These are phyloP conservation scores for Drosophila diplacantha DNA, from an alignment of 2,888 invertebrate species.

Conservation along the genomic window DNA sequence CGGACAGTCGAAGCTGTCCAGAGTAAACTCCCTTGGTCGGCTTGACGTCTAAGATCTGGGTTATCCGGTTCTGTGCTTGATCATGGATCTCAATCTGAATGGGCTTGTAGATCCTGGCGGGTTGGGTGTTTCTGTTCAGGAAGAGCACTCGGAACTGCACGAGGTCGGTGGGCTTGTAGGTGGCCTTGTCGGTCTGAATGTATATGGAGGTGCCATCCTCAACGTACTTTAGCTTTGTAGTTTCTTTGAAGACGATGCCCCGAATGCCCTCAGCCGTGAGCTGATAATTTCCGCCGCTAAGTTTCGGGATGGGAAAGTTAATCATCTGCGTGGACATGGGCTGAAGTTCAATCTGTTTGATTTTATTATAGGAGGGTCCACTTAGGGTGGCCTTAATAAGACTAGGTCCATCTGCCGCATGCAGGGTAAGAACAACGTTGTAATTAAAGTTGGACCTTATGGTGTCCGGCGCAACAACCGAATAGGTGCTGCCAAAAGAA, in stretches of 20 bases:
- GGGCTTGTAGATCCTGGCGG: conserved; percentile 77
- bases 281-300: conserved; percentile 64
- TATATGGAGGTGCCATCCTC: conserved; percentile 86
- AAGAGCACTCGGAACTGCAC: conserved; percentile 86
- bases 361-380: conserved; percentile 84
- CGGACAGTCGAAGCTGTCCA: conserved; percentile 86
- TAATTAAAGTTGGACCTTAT: conserved; percentile 90
- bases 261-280: conserved; percentile 80
- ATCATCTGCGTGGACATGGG: conserved; percentile 85
- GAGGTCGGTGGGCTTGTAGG: conserved; percentile 91
- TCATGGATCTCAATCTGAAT: conserved; percentile 78
- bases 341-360: conserved; percentile 83
- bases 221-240: conserved; percentile 84
- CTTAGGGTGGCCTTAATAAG: conserved; percentile 85
- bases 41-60: conserved; percentile 85
- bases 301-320: conserved; percentile 82
- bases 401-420: conserved; percentile 66
- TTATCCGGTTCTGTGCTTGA: conserved; percentile 85
- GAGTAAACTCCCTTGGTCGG: conserved; percentile 86
- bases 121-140: conserved; percentile 85
- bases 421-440: conserved; percentile 85
- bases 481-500: conserved; percentile 79
- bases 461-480: conserved; percentile 88
- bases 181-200: conserved; percentile 93
- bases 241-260: conserved; percentile 85